These are phyloP conservation scores for Cyphomyrus discorhynchus DNA, from an alignment of 2,113 vertebrate genomes.

Conservation along the genomic window DNA sequence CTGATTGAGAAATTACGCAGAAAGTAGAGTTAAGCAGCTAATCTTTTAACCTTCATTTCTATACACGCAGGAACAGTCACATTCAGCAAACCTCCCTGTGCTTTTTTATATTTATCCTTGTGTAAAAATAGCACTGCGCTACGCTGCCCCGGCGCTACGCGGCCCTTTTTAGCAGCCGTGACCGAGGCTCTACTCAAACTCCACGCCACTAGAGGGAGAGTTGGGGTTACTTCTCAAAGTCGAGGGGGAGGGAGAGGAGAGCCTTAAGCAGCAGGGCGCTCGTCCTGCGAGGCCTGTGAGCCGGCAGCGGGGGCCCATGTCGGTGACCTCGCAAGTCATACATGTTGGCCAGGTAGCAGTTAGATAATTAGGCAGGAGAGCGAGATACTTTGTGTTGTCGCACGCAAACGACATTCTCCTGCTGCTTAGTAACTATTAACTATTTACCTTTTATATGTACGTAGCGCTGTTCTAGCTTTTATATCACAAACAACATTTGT, in stretches of 20 bases:
- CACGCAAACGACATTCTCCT: background rate
- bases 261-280: background rate
- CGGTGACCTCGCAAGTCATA: background rate
- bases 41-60: constrained; percentile 1
- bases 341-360: background rate
- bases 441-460: background rate
- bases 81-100: background rate
- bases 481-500: background rate
- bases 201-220: constrained; percentile 58
- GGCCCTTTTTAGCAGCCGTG: background rate
- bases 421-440: background rate
- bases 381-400: background rate
- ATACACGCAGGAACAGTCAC: background rate
- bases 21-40: background rate
- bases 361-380: background rate
- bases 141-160: background rate
- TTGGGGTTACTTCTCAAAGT: constrained; percentile 43
- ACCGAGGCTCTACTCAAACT: background rate
- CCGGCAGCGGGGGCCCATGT: background rate
- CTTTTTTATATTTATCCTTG: background rate
- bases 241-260: constrained; percentile 23
- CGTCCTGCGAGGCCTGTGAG: background rate
- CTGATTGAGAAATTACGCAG: constrained; percentile 23
- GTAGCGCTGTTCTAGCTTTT: background rate
- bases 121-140: background rate